Conservation (phyloP, 2,888 invertebrate species). For the Galerucella nymphaeae region DNA sequence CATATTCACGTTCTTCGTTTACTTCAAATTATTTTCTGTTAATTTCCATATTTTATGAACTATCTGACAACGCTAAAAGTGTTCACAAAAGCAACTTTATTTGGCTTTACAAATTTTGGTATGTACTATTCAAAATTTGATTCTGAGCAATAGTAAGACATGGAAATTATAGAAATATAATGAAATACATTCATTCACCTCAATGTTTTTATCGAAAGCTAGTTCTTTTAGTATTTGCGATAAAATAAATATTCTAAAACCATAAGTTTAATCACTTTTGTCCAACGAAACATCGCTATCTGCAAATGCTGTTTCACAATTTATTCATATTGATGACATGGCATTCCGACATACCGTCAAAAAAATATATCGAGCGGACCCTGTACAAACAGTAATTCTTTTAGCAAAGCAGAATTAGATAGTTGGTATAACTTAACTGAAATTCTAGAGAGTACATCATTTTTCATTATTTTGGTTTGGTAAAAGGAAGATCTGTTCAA, state of each 20-base stretch:
- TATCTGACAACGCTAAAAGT: too few relatives aligned
- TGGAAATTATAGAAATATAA: neutral
- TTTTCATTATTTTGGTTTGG: too few relatives aligned
- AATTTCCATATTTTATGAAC: too few relatives aligned
- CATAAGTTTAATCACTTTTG: slow-evolving; percentile 4
- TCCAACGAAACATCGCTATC: neutral
- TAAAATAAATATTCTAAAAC: neutral
- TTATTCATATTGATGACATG: neutral
- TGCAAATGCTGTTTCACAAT: neutral
- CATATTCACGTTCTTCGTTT: too few relatives aligned
- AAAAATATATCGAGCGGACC: slow-evolving; percentile 2
- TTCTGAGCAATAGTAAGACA: neutral
- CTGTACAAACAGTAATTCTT: slow-evolving; percentile 1
- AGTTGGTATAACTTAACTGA: neutral
- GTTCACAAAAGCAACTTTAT: too few relatives aligned
- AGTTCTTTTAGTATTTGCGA: neutral
- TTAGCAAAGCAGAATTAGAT: neutral
- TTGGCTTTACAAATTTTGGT: too few relatives aligned
- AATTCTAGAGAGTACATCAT: neutral
- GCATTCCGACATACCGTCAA: slow-evolving; percentile 1
- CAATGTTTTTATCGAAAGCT: neutral
- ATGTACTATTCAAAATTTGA: too few relatives aligned
- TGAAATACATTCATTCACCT: neutral
- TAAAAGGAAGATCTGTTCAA: too few relatives aligned
- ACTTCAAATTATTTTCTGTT: too few relatives aligned